Base-by-base conservation (phyloP, 1,140 invertebrate genomes). In the Diorhabda sublineata region DNA sequence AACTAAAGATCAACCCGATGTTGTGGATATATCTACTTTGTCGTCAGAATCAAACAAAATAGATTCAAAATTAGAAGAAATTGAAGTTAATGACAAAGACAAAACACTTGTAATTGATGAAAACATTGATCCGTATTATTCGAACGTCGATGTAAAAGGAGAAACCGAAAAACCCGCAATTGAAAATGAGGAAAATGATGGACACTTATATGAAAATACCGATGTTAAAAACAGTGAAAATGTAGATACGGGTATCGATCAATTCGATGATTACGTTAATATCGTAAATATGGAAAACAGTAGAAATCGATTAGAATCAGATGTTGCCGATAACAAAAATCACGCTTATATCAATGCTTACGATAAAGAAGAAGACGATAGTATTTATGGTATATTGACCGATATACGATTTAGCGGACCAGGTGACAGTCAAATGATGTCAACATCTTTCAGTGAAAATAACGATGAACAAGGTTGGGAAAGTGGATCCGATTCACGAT, bases 401-500 rank as follows among this genome's bases (percentile, higher is more conserved):
- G 80, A 81, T 74, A 81, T 81, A 42, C 69, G 79, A 66, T 81
- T 81, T 67, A 77, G 71, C 61, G 80, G 80, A 60, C 80, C 80
- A 0, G 71, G 73, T 43, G 78, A 79, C 66, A 73, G 67, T 60
- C 79, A 81, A 67, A 69, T 81, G 64, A 81, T 81, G 79, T 75
- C 78, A 2, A 81, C 80, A 2, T 81, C 80, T 5, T 81, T 81
- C 69, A 81, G 79, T 69, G 80, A 81, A 64, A 80, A 77, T 69
- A 77, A 78, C 69, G 79, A 81, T 59, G 80, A 81, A 61, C 76
- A 85, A 73, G 85, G 86, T 72, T 87, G 86, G 85, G 86, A 87
- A 74, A 85, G 84, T 78, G 85, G 85, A 71, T 85, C 83, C 41
- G 82, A 83, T 69, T 84, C 83, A 8, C 83, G 82, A 66, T 86